Percentiles rank a stretch among this genome's conserved stretches.
Conservation (phyloP, 2,113 vertebrate genomes). For the Laticauda colubrina region DNA sequence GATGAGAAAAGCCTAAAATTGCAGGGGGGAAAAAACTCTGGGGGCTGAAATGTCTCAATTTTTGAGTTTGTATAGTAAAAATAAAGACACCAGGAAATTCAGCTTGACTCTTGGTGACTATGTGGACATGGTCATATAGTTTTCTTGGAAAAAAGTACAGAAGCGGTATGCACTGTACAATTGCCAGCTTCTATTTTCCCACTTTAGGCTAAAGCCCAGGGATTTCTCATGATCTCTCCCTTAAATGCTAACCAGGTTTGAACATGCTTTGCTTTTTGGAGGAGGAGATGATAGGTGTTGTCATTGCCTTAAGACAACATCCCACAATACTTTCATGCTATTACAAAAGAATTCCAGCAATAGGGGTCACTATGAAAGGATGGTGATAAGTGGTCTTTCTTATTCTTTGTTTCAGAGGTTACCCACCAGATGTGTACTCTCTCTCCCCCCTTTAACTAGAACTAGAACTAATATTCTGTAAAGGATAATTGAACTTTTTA, state of each 20-base stretch:
- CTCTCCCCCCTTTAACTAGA: not conserved
- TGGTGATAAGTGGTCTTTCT: not conserved
- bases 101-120: not conserved
- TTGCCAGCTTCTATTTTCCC: not conserved
- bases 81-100: not conserved
- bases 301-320: not conserved
- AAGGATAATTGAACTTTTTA: not conserved
- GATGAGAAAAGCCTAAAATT: not conserved
- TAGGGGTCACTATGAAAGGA: not conserved
- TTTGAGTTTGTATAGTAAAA: not conserved
- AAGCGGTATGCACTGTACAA: not conserved
- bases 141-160: not conserved
- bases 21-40: fast-evolving
- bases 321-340: not conserved
- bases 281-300: not conserved
- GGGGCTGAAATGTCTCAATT: not conserved
- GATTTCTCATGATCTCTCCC: not conserved
- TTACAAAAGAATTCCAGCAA: not conserved
- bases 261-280: not conserved
- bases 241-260: not conserved
- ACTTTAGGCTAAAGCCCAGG: not conserved
- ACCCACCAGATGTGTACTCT: not conserved
- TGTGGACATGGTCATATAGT: not conserved
- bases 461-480: not conserved
- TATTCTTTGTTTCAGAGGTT: not conserved